Evolutionary conservation across 1,140 invertebrate genomes (phyloP), one percentile per base, ranked within the genome.

Genomic region (Drosophila aff.): DNA sequence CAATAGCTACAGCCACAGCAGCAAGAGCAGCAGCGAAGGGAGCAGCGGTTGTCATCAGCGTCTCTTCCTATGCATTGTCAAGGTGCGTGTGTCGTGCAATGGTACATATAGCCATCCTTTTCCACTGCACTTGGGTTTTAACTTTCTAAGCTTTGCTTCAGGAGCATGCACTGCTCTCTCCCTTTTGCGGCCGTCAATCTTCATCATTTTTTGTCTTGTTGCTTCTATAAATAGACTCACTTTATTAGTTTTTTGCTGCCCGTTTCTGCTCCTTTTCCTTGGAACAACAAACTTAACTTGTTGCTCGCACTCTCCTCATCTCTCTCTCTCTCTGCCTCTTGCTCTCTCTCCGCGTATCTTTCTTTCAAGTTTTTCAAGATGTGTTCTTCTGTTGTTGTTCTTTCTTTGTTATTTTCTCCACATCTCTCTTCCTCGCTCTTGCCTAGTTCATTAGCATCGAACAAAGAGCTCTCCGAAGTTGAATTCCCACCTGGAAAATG

Each of bases 21-120:
- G 7, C n/a, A 15, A 36, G 11, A 33, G 49, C 38, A 28, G 31
- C 23, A 43, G 50, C 26, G 33, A 59, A 43, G 58, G 64, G 60
- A 58, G 52, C 21, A 81, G 55, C 59, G 81, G 81, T 40, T 86
- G 83, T 60, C 84, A 86, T 80, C 80, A 71, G 31, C 84, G 83
- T 33, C 36, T 89, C 38, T 89, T 89, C 28, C 38, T 86, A 28
- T 80, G 73, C 47, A 71, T 86, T 61, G 67, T 80, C 57, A 86
- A 86, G 83, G 83, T 86, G 75, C 76, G 72, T 76, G 40, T 58
- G 21, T 47, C 33, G 57, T 63, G 50, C 36, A 52, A 1, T 33
- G 28, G 40, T 49, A 15, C 26, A 15, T 33, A 36, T 21, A 36
- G 49, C 21, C 21, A 36, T 69, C 66, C 46, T 38, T 67, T n/a